Evolutionary conservation across 2,113 vertebrate genomes (phyloP), one percentile per base, ranked within the genome.

Genomic region (Herpailurus yagouaroundi): DNA sequence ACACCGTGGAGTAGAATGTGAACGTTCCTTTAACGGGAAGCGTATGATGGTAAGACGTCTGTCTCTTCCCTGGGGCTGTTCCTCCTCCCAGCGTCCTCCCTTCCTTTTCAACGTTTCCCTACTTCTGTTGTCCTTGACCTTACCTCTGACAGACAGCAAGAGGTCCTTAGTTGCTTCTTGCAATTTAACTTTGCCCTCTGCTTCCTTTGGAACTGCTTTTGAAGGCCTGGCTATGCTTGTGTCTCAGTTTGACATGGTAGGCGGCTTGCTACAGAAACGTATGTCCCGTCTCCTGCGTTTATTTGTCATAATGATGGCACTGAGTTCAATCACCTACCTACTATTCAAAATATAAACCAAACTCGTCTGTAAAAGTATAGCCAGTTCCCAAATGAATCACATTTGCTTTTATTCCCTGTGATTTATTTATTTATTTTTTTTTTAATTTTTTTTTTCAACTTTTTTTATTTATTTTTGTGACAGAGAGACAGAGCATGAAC

Each of bases 11-110:
- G 60, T 11, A 88, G 55, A 66, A 12, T 4, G 11, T 1, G 50
- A 15, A 36, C 31, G 5, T 4, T n/a, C 23, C n/a, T 7, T 57
- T 19, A 5, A 29, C 0, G 0, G 16, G 21, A 73, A 27, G 7
- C 3, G 3, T 11, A 3, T 6, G 0, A 38, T 1, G 1, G 6
- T 10, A 2, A 74, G 73, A 29, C 1, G 0, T 11, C 52, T n/a
- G 45, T 31, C 79, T 45, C 36, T 38, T 13, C 52, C 9, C 19
- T 7, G 14, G 19, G 57, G 21, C 33, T 63, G 16, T 19, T 69
- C 18, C 36, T 91, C 12, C 73, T 81, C 38, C 27, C 21, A 7
- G 18, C 13, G 38, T 73, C 57, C 16, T 29, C 13, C 1, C 48
- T 88, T 38, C 60, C 63, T 48, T 74, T 74, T 25, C 57, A 57